Evolutionary conservation across 2,113 vertebrate genomes (phyloP), one percentile per base, ranked within the genome.

Genomic region (Phaethornis superciliosus): DNA sequence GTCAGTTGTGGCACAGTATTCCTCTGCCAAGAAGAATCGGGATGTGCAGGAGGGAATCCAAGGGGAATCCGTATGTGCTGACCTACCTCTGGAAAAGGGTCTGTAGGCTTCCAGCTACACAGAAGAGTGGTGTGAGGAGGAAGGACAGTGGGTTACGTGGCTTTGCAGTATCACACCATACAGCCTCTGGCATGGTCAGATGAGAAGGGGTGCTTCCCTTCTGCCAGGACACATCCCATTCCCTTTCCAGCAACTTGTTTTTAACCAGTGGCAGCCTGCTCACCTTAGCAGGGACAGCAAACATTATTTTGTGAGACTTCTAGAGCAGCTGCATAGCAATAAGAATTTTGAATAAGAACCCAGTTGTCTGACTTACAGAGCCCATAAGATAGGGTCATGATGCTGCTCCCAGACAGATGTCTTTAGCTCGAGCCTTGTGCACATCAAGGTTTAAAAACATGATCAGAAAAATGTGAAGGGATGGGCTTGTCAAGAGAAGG

Each of bases 131-230:
- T 69, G 30, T 37, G 51, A 75, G 30, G 33, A 78, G 12, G 27
- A 20, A 30, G 32, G 9, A 40, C 7, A 3, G 0, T 0, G 4
- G 11, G 32, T 51, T 65, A 14, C 4, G 0, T 32, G 58, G 46
- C 77, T 68, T 51, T 69, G 75, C 32, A 32, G 30, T 24, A 30
- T 67, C 62, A 15, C 12, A 23, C 9, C 1, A 0, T 32, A 35
- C 5, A 26, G 30, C 5, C 27, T 46, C 28, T 32, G 27, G 52
- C 13, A 11, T 14, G 10, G 10, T 42, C 64, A 44, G 59, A 8
- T 27, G 40, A 49, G 30, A 67, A 63, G 35, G 17, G 8, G 2
- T n/a, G 18, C 27, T 80, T 70, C 62, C 63, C 63, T 32, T 71
- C 19, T 52, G 18, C 28, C 42, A 30, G 46, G 28, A n/a, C 63